Percentiles rank a stretch among this genome's conserved stretches.
These are phyloP conservation scores for Brachystomella parvula DNA, from an alignment of 1,140 invertebrate species.

Conservation along the genomic window DNA sequence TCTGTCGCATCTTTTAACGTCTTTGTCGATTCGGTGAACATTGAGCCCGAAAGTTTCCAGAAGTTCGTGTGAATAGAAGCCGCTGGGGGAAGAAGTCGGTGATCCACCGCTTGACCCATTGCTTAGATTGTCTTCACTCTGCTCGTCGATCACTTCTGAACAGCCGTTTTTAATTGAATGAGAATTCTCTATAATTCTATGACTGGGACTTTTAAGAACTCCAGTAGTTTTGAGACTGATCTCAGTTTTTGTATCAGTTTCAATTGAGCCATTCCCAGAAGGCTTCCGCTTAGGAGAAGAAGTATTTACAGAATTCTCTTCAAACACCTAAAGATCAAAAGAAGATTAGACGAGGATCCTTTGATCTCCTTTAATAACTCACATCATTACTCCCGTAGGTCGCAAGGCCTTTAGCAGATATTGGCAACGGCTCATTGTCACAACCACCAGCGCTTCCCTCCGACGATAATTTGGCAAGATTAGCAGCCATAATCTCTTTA, in stretches of 20 bases:
- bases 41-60: constrained; percentile 81
- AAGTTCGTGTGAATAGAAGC: constrained; percentile 72
- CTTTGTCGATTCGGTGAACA: constrained; percentile 90
- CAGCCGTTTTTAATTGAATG: neutral
- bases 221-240: no score
- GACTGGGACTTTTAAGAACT: neutral
- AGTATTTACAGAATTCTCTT: constrained; percentile 38
- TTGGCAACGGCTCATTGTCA: neutral
- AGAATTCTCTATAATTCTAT: neutral
- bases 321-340: constrained; percentile 42
- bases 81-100: constrained; percentile 74
- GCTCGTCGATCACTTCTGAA: neutral
- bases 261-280: constrained; percentile 25
- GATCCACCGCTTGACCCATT: constrained; percentile 56
- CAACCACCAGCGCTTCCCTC: constrained; percentile 42
- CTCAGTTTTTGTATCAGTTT: neutral
- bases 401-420: constrained; percentile 35
- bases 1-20: constrained; percentile 87
- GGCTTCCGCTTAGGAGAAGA: constrained; percentile 18
- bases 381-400: constrained; percentile 54
- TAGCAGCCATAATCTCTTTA: constrained; percentile 57
- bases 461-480: constrained; percentile 52
- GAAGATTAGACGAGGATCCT: neutral
- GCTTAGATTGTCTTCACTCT: constrained; percentile 3
- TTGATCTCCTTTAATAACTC: constrained; percentile 1